These are phyloP conservation scores for Hypotaenidia philippensis DNA, from an alignment of 2,797 vertebrate genomes.

Conservation along the genomic window DNA sequence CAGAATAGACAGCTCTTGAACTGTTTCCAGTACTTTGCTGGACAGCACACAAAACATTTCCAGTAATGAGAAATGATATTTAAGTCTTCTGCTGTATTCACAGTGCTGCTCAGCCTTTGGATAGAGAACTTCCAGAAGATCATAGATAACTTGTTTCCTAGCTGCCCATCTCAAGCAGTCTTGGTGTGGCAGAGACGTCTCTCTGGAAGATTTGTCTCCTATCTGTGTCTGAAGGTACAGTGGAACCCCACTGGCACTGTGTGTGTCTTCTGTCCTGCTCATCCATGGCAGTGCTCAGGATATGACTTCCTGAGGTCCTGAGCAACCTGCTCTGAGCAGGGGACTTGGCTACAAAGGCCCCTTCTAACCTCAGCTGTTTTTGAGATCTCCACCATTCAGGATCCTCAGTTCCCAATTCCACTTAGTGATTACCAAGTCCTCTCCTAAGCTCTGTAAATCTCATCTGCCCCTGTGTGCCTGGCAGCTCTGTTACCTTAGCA, in stretches of 20 bases:
- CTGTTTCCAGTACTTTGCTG: background rate
- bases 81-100: background rate
- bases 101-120: background rate
- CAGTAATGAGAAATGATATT: background rate
- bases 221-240: background rate
- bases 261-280: background rate
- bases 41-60: background rate
- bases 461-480: background rate
- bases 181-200: background rate
- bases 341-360: background rate
- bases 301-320: background rate
- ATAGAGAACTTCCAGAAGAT: background rate
- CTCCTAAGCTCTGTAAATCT: background rate
- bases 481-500: background rate
- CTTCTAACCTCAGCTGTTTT: background rate
- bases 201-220: fast-evolving
- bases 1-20: background rate
- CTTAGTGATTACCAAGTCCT: background rate
- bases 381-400: background rate
- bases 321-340: background rate
- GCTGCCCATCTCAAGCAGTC: background rate
- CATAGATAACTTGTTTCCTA: background rate
- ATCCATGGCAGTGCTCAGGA: background rate
- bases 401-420: background rate
- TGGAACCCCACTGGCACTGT: background rate